phyloP scores from a whole-genome alignment of 2,888 invertebrate species.

The Chrysomela aeneicollis region DNA sequence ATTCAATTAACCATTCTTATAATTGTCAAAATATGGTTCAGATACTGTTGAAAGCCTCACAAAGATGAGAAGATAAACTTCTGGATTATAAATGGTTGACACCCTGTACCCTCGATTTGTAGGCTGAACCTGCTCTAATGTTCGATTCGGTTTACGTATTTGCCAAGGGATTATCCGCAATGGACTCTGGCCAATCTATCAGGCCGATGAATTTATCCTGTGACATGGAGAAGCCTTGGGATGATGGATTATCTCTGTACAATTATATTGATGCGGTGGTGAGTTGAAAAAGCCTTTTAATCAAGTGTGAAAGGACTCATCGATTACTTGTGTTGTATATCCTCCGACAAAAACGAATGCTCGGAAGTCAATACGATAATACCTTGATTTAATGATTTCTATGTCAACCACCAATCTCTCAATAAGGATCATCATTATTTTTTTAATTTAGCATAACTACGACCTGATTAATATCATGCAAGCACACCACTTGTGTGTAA shows the following conservation, averaged over 20 bases:
- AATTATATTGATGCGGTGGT: constrained; percentile 77
- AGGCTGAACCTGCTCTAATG: constrained; percentile 87
- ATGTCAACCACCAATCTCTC: too few relatives aligned
- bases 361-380: not conserved
- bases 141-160: constrained; percentile 88
- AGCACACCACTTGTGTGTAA: too few relatives aligned
- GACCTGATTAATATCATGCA: too few relatives aligned
- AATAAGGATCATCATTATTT: too few relatives aligned
- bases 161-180: constrained; percentile 77
- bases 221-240: constrained; percentile 80
- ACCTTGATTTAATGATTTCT: too few relatives aligned
- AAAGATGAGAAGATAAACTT: too few relatives aligned
- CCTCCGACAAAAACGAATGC: not conserved
- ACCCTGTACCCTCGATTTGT: constrained; percentile 48
- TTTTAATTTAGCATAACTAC: too few relatives aligned
- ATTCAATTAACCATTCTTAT: too few relatives aligned
- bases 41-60: too few relatives aligned
- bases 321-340: not conserved
- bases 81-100: too few relatives aligned
- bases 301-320: not conserved
- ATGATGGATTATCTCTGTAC: constrained; percentile 77
- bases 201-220: constrained; percentile 82
- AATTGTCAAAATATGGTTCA: too few relatives aligned
- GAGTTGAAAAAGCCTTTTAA: constrained; percentile 52
- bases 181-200: constrained; percentile 74